Evolutionary conservation across 2,113 vertebrate species (phyloP).

Genomic region (Dipodomys ordii): DNA sequence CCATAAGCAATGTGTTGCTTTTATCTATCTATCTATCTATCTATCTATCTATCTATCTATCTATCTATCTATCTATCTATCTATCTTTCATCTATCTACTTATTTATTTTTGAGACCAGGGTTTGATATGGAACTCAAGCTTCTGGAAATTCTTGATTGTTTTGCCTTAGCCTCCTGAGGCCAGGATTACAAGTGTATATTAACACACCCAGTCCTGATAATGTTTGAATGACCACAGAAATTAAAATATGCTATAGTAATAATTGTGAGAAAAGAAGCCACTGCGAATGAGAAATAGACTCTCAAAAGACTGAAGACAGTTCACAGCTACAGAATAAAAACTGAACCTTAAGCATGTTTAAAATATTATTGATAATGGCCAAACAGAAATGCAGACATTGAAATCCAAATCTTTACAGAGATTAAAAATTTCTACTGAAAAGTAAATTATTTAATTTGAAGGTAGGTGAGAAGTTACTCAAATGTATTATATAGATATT

Average conservation of each 20-base stretch:
- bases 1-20: neutral
- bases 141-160: too few species aligned
- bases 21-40: too few species aligned
- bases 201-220: neutral
- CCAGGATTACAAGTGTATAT: neutral
- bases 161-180: too few species aligned
- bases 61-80: too few species aligned
- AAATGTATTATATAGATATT: neutral
- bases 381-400: neutral
- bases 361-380: neutral
- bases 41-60: too few species aligned
- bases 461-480: neutral
- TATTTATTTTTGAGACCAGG: neutral
- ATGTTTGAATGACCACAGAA: constrained; percentile 8
- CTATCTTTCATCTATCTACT: too few species aligned
- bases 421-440: neutral
- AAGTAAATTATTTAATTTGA: neutral
- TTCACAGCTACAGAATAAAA: neutral
- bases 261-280: neutral
- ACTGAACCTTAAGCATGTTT: neutral
- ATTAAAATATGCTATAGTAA: neutral
- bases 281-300: neutral
- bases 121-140: neutral
- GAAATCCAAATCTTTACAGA: neutral
- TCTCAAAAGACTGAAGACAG: neutral